phyloP scores from a whole-genome alignment of 2,888 invertebrate genomes.

The Pardosa pseudoannulata region DNA sequence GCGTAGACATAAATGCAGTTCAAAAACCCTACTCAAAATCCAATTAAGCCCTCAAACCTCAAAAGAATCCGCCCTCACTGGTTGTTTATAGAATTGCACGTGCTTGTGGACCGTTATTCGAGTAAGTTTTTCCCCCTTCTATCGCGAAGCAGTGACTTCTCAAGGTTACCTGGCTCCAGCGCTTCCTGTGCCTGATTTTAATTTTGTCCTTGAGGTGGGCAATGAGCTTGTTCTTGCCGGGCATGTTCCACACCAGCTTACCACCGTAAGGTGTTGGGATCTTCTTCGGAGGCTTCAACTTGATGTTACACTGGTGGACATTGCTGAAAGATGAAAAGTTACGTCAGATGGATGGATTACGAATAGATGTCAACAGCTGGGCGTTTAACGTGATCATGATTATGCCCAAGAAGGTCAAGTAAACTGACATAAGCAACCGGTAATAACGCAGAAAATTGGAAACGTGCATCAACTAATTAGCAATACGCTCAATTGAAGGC shows the following conservation, averaged over 20 bases:
- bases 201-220: conserved; percentile 93
- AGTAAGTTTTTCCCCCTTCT: neutral
- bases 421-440: neutral
- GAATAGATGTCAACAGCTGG: neutral
- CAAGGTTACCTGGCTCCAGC: conserved; percentile 89
- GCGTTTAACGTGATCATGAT: neutral
- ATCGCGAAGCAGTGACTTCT: conserved; percentile 5
- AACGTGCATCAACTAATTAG: neutral
- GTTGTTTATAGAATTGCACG: neutral
- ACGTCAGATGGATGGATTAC: neutral
- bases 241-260: conserved; percentile 87
- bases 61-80: neutral
- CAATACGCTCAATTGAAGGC: no score
- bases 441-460: neutral
- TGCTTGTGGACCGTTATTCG: neutral
- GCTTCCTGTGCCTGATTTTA: conserved; percentile 91
- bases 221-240: conserved; percentile 89
- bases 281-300: conserved; percentile 84
- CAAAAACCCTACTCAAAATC: no score
- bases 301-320: conserved; percentile 80
- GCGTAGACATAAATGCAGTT: no score
- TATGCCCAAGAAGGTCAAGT: neutral
- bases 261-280: conserved; percentile 92
- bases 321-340: conserved; percentile 76
- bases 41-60: no score